These are phyloP conservation scores for Camponotus vicinus DNA, from an alignment of 1,140 invertebrate species.

Conservation along the genomic window DNA sequence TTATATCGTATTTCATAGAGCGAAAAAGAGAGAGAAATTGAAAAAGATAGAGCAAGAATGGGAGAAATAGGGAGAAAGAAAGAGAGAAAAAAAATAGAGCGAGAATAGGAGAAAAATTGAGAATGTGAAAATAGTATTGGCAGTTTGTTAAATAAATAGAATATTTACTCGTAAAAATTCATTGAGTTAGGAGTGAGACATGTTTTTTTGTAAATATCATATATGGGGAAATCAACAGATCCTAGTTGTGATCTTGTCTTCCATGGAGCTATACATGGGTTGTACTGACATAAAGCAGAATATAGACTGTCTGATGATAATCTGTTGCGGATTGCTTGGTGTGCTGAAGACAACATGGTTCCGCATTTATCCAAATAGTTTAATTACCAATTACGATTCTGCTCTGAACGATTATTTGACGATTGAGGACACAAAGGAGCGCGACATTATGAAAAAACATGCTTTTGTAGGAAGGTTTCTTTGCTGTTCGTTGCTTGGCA, in stretches of 20 bases:
- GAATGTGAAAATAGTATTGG: too few species aligned
- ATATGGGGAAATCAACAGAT: neutral
- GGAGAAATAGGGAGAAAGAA: neutral
- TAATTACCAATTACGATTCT: too few species aligned
- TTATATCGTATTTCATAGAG: too few species aligned
- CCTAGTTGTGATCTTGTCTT: slow-evolving; percentile 1
- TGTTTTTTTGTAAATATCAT: neutral
- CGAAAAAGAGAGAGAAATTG: too few species aligned
- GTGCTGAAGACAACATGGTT: slow-evolving; percentile 14
- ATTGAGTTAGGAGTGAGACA: neutral
- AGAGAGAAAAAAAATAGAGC: too few species aligned
- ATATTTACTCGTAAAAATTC: neutral
- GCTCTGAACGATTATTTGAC: too few species aligned
- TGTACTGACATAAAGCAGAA: slow-evolving; percentile 2
- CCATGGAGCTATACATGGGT: slow-evolving; percentile 26
- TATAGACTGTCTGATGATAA: slow-evolving; percentile 2
- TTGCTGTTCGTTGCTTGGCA: too few species aligned
- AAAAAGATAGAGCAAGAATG: neutral
- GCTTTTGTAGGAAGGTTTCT: too few species aligned
- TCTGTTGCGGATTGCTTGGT: neutral
- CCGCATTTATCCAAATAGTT: neutral
- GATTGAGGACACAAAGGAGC: too few species aligned
- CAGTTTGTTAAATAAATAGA: too few species aligned
- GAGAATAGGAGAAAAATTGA: too few species aligned
- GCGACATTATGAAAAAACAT: too few species aligned